Base-by-base conservation (phyloP, 2,888 invertebrate genomes). In the Hemicrepidius hirtus region DNA sequence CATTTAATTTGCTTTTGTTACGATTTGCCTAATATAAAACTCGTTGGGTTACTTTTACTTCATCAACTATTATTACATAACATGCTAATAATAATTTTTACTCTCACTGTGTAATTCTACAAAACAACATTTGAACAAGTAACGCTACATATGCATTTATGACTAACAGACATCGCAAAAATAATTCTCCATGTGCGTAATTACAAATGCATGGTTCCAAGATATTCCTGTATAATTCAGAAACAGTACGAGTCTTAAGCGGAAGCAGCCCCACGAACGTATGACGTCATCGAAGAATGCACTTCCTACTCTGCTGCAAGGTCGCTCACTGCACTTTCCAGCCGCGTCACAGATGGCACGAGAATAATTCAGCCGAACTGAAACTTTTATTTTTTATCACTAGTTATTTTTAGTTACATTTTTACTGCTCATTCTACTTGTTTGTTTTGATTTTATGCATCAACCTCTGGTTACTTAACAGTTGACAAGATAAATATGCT, bases 221-320 rank as follows among this genome's bases (percentile, higher is more conserved):
- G n/a, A n/a, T 57, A 20, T 37, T 57, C 57, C 41, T 13, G 20
- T 16, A 57, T 37, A 57, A 57, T 57, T 37, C 60, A 60, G 44
- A 41, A 44, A 44, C 24, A 60, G 60, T 44, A 60, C 60, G 53
- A 32, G 46, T 41, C 53, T 35, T 69, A 71, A 50, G 65, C 65
- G 60, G 66, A 71, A 66, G 40, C 65, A 57, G 67, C 71, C 63
- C 65, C 63, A 32, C 46, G 67, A 50, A 65, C 50, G 41, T 41
- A 28, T 64, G 60, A 73, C 73, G 69, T 69, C 69, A 69, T 46
- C 49, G 41, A 62, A 65, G 73, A 70, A 73, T 70, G 73, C 69
- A 70, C 69, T 73, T 73, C 73, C 73, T 73, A 60, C 53, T 53
- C 21, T 9, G 55, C 35, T 57, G 50, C 73, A 73, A 73, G 73